Base-by-base conservation (phyloP, 2,888 invertebrate species). In the Acrobasis suavella region DNA sequence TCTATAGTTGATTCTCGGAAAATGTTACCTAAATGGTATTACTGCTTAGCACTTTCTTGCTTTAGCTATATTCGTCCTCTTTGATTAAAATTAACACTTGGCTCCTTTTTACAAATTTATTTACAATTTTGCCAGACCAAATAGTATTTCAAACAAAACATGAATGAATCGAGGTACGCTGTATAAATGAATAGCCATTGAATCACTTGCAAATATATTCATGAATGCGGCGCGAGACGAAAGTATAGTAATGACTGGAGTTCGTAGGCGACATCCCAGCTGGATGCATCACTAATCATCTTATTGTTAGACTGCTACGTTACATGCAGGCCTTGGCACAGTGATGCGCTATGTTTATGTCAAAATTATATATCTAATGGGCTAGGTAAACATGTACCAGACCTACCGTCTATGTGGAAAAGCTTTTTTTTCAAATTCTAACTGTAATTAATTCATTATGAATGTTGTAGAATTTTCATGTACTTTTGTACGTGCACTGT, bases 251-350 rank as follows among this genome's bases (percentile, higher is more conserved):
- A 73, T 73, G 62, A 66, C 66, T 62, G 62, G 65, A 63, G 65
- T 58, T 14, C 64, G 78, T 83, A 76, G 83, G 82, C 80, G 79
- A 76, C 63, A 70, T 9, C 56, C 67, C 72, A 75, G 70, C 75
- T 71, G 77, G 75, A 78, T 80, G 72, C 69, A 67, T 69, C 64
- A 68, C 77, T 78, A 80, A 75, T 82, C 77, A 82, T 80, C 76
- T 68, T 71, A 82, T 82, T 83, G 82, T 83, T 80, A 70, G 32
- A 32, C 32, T 32, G 32, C 32, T 32, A 32, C 32, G 32, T 32
- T 32, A 32, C 32, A 32, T 32, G 32, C 63, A 64, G 64, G 72
- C 89, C 88, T 88, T 89, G 90, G 83, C 86, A 86, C 74, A 62
- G 54, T 63, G 59, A 63, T 17, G 64, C 60, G 22, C 64, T 65